A percentile compares a stretch with the other conserved stretches of the same genome.
Conservation (phyloP, 2,113 vertebrate genomes). For the Pseudolaguvia tuberculata region DNA sequence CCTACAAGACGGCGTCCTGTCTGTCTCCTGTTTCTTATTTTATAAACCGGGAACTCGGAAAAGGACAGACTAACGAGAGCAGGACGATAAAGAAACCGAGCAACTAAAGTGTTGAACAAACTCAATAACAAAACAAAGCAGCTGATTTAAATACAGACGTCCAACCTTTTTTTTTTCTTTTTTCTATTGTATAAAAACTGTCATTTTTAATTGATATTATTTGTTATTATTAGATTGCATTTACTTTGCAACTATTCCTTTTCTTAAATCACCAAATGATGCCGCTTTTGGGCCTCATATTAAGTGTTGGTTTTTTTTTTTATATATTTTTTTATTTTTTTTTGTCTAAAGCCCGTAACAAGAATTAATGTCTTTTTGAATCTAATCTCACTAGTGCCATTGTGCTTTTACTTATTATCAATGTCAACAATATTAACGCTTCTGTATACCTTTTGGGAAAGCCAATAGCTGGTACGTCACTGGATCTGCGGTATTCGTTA, state of each 20-base stretch:
- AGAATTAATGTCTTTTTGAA: no score
- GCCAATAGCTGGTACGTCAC: no score
- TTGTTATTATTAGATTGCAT: conserved; percentile 48
- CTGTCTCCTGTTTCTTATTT: conserved; percentile 2
- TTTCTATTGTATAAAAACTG: not conserved
- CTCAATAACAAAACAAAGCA: conserved; percentile 20
- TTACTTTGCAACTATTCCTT: not conserved
- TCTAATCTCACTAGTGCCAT: no score
- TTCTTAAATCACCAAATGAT: conserved; percentile 2
- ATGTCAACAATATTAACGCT: not conserved
- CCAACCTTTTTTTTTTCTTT: conserved; percentile 7
- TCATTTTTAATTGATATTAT: conserved; percentile 62
- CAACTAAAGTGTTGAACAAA: conserved; percentile 9
- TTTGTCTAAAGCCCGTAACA: no score
- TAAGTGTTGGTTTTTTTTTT: not conserved
- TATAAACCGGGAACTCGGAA: conserved; percentile 56
- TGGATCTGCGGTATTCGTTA: not conserved
- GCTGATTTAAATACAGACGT: conserved; percentile 20
- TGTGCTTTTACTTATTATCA: not conserved
- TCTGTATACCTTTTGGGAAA: not conserved
- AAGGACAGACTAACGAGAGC: not conserved
- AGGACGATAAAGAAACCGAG: no score
- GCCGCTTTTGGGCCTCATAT: not conserved
- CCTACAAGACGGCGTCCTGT: conserved; percentile 6
- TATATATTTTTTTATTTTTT: no score